Conservation (phyloP, 2,797 vertebrate genomes). For the Tapirus indicus region DNA sequence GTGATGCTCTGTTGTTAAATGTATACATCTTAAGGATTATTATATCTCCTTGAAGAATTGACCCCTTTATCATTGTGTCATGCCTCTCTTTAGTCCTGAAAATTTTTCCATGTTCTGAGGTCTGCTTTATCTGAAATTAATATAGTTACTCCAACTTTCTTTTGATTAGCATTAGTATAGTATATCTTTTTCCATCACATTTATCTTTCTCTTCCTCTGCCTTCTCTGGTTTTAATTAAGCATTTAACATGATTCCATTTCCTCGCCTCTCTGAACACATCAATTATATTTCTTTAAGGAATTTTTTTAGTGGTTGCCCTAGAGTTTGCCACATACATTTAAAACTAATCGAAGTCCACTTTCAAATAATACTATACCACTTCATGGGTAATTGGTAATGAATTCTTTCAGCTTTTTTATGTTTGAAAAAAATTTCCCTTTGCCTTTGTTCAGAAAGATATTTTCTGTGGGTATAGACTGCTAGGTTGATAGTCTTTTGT, state of each 20-base stretch:
- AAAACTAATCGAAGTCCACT: background rate
- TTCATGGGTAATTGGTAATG: background rate
- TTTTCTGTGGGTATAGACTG: background rate
- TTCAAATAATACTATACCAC: background rate
- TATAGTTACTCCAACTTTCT: background rate
- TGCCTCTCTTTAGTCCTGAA: background rate
- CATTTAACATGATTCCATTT: background rate
- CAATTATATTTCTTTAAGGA: background rate
- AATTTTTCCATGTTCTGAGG: conserved; percentile 5
- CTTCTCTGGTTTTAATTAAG: background rate
- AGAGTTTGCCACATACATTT: background rate
- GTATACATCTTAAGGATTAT: background rate
- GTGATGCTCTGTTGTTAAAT: background rate
- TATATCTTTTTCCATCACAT: background rate
- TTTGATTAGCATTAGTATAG: background rate
- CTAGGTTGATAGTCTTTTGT: background rate
- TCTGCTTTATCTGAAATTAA: background rate
- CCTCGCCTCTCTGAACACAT: background rate
- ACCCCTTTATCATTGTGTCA: background rate
- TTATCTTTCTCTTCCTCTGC: background rate
- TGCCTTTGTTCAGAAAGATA: background rate
- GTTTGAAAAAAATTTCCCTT: background rate
- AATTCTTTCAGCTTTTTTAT: background rate
- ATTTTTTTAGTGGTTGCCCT: background rate
- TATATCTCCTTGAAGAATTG: background rate